Evolutionary conservation across 2,113 vertebrate genomes (phyloP), one percentile per base, ranked within the genome.

Genomic region (Epinephelus fuscoguttatus): DNA sequence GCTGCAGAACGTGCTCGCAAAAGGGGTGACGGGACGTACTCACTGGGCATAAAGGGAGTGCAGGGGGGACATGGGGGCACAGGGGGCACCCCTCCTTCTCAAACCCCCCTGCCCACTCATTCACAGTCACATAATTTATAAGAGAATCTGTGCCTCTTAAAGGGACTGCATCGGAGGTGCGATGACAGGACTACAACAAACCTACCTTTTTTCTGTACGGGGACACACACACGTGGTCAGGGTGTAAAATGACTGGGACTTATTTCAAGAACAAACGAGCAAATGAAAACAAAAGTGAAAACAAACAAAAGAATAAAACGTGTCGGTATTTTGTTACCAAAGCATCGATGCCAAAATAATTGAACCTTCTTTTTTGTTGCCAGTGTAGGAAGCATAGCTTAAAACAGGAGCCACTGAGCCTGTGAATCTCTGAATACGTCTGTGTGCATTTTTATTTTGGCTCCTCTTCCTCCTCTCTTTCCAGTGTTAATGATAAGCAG

Each of bases 301-400:
- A 96, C 78, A 96, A 95, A 91, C 82, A 90, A 93, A 91, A 95
- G 93, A 92, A 91, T 88, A 90, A 90, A 92, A 45, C 86, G 90
- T 95, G 94, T 98, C 96, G 96, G 96, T 97, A 98, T 98, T 97
- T 96, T 97, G 96, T 97, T 97, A 99, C 98, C 98, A 99, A 99
- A 99, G 98, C 96, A 97, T 97, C 96, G 96, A 99, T 99, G 98
- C 98, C 98, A 99, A 99, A 98, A 97, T 97, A 96, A 96, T 95
- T 94, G 80, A 93, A 93, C 82, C 84, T 91, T 88, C 80, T 92
- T 78, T 74, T 83, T 90, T 83, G 81, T 91, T 86, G 89, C 93
- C 93, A 92, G 92, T 93, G 89, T 94, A 92, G 91, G 81, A 90
- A 89, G 79, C 77, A 80, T 91, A 89, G 91, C 85, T 91, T 80